A percentile compares a stretch with the other conserved stretches of the same genome.
phyloP scores from a whole-genome alignment of 2,797 vertebrate species.

The Sebastes ruberrimus region DNA sequence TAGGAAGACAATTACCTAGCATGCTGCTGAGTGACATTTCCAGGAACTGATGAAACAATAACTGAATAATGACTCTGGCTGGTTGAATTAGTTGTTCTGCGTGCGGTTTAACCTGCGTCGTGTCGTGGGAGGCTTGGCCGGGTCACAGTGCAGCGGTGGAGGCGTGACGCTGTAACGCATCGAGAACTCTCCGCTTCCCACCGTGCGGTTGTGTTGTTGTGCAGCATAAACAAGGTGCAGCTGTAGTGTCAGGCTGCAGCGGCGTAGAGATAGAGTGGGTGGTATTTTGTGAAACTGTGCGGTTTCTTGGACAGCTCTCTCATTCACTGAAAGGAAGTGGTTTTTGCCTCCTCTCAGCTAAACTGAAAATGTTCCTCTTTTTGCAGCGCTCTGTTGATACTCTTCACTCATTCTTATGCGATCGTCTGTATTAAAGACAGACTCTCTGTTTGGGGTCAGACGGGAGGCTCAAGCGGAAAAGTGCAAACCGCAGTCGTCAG shows the following conservation, averaged over 20 bases:
- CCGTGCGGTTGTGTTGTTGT: conserved; percentile 1
- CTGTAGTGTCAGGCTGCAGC: conserved; percentile 17
- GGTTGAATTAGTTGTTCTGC: neutral
- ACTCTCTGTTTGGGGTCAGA: conserved; percentile 23
- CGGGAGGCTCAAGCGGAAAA: neutral
- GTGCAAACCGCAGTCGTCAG: conserved; percentile 16
- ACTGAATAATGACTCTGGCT: neutral
- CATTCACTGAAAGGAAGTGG: conserved; percentile 68
- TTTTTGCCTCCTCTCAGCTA: conserved; percentile 25
- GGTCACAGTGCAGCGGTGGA: neutral
- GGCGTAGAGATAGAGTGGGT: neutral
- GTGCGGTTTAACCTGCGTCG: neutral
- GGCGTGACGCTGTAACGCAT: neutral
- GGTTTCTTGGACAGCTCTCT: conserved; percentile 66
- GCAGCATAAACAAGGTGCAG: conserved; percentile 29
- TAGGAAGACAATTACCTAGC: conserved; percentile 19
- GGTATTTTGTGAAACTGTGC: conserved; percentile 51
- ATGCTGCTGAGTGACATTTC: conserved; percentile 39
- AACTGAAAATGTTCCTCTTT: conserved; percentile 56
- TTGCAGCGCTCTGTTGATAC: conserved; percentile 2
- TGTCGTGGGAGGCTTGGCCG: neutral
- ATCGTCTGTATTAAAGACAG: neutral
- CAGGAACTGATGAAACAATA: conserved; percentile 37
- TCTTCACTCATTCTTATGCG: conserved; percentile 31
- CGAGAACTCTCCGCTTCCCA: neutral